Base-by-base conservation (phyloP, 2,888 invertebrate genomes). In the Drosophila histrio region DNA sequence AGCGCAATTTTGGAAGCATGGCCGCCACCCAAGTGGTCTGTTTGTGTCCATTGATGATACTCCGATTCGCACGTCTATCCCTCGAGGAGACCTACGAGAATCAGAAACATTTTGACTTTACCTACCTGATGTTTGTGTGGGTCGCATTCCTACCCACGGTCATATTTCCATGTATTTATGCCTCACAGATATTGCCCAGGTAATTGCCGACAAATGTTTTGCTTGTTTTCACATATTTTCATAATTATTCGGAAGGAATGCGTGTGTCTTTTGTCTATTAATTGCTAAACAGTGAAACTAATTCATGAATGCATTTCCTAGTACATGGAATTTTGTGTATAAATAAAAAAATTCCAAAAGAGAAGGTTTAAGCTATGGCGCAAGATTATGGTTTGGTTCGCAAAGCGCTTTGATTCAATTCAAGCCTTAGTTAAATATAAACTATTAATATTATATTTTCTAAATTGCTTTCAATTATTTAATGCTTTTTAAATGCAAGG, bases 81-180 rank as follows among this genome's bases (percentile, higher is more conserved):
- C 92, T 95, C 44, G 92, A 93, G 54, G 95, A 96, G 89, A 95
- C 95, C 0, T 94, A 95, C 82, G 94, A 94, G 67, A 95, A 95
- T 89, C 93, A 93, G 44, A 93, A 93, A 32, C 94, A 94, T 80
- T 94, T 95, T 70, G 95, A 95, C 84, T 93, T 95, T 50, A 94
- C 94, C 1, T 95, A 94, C 89, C 93, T 94, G 44, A 93, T 94
- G 87, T 94, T 95, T 79, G 94, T 95, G 5, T 95, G 95, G 95
- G 91, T 95, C 56, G 95, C 94, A 1, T 95, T 95, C 79, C 83
- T 95, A 60, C 95, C 95, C 6, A 94, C 94, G 0, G 93, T 95
- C 60, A 93, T 94, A 19, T 95, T 94, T 19, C 95, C 95, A 0
- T 91, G 93, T 28, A 91, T 95, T 47, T 95, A 94, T 81, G 93